Evolutionary conservation across 2,113 vertebrate species (phyloP), one percentile per base, ranked within the genome.

Genomic region (Phyllostomus hastatus): DNA sequence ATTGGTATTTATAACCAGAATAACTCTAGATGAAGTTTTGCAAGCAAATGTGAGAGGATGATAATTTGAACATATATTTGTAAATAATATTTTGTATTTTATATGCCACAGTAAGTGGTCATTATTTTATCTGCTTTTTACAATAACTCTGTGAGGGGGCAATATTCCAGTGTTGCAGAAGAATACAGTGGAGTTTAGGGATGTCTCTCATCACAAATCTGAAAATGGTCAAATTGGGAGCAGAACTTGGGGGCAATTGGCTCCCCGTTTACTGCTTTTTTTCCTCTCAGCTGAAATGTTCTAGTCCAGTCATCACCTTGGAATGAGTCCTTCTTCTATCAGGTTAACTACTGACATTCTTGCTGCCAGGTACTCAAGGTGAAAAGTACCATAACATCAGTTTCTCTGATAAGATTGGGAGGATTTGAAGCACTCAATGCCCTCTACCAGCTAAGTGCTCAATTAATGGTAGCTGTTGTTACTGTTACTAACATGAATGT

Each of bases 21-120:
- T 72, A 48, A 57, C 22, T 79, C 57, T 61, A 76, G 61, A 66
- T 22, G 28, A 17, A 59, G 33, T n/a, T 79, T 57, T 84, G 87
- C 81, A 72, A 38, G 72, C 67, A 93, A 35, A 95, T 50, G 67
- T 50, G 83, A 93, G 57, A 67, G 70, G 31, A 57, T 54, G 48
- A 61, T 67, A 24, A 70, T 95, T 89, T 89, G 31, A 95, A 87
- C 57, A 8, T 75, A 19, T 35, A 15, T 80, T 70, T 41, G 5
- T 59, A 41, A 43, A 33, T 52, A 54, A 73, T 73, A n/a, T 89
- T 94, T 73, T 70, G n/a, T 87, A 26, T 72, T 93, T 95, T 91
- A 61, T 24, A 33, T 64, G 61, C 73, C 35, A 16, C 12, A 1
- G 50, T 70, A 89, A 64, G 33, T 50, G 33, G 12, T 33, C 43